These are phyloP conservation scores for Colletes gigas DNA, from an alignment of 1,140 invertebrate genomes.

Conservation along the genomic window DNA sequence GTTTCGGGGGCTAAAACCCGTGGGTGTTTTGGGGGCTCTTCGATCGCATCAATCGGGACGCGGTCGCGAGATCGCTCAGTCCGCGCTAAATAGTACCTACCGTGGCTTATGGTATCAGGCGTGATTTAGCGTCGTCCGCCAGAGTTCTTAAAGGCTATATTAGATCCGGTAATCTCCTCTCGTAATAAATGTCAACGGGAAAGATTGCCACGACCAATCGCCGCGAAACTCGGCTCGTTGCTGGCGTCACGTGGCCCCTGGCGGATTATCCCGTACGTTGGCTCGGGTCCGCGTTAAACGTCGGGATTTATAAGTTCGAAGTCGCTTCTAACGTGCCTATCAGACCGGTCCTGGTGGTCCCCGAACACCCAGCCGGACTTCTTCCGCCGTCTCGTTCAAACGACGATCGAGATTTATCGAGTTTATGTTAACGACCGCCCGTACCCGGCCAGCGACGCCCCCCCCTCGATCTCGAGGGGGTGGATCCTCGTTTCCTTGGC, in stretches of 20 bases:
- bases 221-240: constrained; percentile 4
- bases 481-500: constrained; percentile 15
- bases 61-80: constrained; percentile 11
- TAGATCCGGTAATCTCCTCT: constrained; percentile 42
- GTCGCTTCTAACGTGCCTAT: not conserved
- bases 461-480: not conserved
- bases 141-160: constrained; percentile 49
- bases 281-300: constrained; percentile 45
- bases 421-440: constrained; percentile 39
- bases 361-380: not conserved
- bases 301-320: constrained; percentile 54
- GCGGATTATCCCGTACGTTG: constrained; percentile 48
- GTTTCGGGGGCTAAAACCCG: no score
- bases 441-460: not conserved
- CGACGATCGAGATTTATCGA: constrained; percentile 59
- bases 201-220: constrained; percentile 42
- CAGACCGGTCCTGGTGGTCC: constrained; percentile 24
- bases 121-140: constrained; percentile 32
- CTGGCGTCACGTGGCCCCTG: constrained; percentile 1
- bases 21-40: not conserved
- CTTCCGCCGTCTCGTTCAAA: not conserved
- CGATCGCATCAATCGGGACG: not conserved
- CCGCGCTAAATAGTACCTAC: constrained; percentile 2
- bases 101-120: constrained; percentile 7
- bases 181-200: constrained; percentile 58